Conservation (phyloP, 2,797 vertebrate species). For the Chelidonichthys spinosus region DNA sequence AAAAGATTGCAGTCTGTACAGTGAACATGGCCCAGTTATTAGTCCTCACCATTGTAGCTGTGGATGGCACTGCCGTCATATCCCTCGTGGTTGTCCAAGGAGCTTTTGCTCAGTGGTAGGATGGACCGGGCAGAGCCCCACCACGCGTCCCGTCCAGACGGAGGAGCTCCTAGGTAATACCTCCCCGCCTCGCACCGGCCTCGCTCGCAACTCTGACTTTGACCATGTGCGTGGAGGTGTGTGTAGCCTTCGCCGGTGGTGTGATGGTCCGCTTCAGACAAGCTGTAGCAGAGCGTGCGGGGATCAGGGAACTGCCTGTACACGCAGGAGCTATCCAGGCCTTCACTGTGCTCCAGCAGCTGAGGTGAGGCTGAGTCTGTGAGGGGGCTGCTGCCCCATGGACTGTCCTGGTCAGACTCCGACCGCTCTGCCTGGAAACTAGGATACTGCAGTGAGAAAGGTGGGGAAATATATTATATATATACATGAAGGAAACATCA, state of each 20-base stretch:
- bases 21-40: background rate
- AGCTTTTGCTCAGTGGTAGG: conserved; percentile 88
- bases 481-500: background rate
- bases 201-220: conserved; percentile 89
- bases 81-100: conserved; percentile 88
- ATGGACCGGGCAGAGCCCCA: conserved; percentile 88
- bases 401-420: conserved; percentile 95
- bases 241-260: conserved; percentile 65
- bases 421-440: conserved; percentile 93
- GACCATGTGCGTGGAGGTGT: conserved; percentile 75
- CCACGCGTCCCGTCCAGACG: conserved; percentile 89
- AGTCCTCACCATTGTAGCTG: conserved; percentile 90
- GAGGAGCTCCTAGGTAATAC: conserved; percentile 92
- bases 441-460: conserved; percentile 84
- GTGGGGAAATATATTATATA: background rate
- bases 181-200: conserved; percentile 93
- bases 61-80: conserved; percentile 88
- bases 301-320: conserved; percentile 90
- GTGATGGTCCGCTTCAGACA: conserved; percentile 83
- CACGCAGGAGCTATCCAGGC: conserved; percentile 88
- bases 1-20: too few relatives aligned
- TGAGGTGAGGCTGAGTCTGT: conserved; percentile 93
- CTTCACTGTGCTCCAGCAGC: conserved; percentile 89
- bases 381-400: conserved; percentile 94
- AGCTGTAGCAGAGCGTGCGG: conserved; percentile 87